Evolutionary conservation across 2,113 vertebrate genomes (phyloP), one percentile per base, ranked within the genome.

Genomic region (Ophthalmolycus amberensis): DNA sequence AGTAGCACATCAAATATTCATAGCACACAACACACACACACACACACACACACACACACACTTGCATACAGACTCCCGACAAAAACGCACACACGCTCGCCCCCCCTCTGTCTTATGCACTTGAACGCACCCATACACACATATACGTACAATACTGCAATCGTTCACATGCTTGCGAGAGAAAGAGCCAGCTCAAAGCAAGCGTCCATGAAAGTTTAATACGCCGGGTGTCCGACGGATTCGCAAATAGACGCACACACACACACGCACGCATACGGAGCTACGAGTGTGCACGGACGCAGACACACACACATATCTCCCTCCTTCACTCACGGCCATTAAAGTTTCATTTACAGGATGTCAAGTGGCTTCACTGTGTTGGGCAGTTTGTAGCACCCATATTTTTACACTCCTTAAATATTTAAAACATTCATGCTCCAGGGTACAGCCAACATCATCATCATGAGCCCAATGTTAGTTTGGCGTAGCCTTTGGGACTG

Each of bases 141-240:
- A 15, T 18, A 72, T 58, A 78, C 7, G 22, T 63, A 63, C 68
- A 16, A 54, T 0, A 12, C 48, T 68, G 75, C 80, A 72, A 64
- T 84, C 83, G 77, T 89, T 88, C 83, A 88, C 84, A 86, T 71
- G 72, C 80, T 25, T 73, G 82, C 22, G 6, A 72, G 54, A 75
- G 73, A 71, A 79, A 83, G 72, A 85, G 73, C 72, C 54, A 34
- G 82, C 85, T 89, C 79, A 82, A 89, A 92, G 82, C 75, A 85
- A 88, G 87, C 71, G 0, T 27, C 85, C 78, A 86, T 93, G 91
- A 93, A 92, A 90, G 80, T 93, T 91, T 91, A 92, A 92, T 91
- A 86, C 37, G 64, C 40, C 11, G 40, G 71, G 46, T 84, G 80
- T 87, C 89, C 85, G 9, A 63, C 3, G 34, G 85, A 85, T 83